A percentile compares a stretch with the other conserved stretches of the same genome.
Evolutionary conservation across 2,888 invertebrate species (phyloP).

Genomic region (Pandemis corylana): DNA sequence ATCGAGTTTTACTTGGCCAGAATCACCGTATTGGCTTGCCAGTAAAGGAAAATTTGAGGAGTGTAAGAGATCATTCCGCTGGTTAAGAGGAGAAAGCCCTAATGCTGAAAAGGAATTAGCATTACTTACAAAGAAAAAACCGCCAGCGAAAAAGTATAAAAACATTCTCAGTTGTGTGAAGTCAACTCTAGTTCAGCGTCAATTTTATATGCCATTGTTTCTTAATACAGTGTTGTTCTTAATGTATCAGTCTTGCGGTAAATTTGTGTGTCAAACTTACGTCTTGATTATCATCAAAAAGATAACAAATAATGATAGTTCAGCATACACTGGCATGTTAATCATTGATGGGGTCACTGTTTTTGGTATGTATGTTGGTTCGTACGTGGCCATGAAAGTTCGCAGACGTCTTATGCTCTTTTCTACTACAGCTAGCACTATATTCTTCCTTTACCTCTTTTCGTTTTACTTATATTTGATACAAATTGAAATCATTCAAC

Average conservation of each 20-base stretch:
- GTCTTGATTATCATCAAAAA: background rate
- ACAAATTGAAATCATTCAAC: background rate
- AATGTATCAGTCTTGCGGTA: background rate
- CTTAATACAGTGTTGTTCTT: background rate
- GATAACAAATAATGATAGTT: background rate
- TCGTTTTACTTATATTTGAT: background rate
- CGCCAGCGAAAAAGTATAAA: background rate
- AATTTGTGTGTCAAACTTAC: background rate
- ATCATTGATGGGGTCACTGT: slow-evolving; percentile 11
- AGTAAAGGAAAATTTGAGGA: slow-evolving; percentile 11
- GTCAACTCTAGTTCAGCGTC: background rate
- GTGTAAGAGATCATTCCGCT: slow-evolving; percentile 3
- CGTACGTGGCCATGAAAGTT: slow-evolving; percentile 3
- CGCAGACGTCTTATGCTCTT: slow-evolving; percentile 1
- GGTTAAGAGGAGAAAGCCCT: slow-evolving; percentile 5
- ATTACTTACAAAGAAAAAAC: background rate
- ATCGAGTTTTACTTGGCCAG: slow-evolving; percentile 5
- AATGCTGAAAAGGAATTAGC: background rate
- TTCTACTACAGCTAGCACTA: background rate
- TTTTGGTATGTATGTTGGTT: background rate
- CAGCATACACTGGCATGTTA: slow-evolving; percentile 7
- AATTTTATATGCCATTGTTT: slow-evolving; percentile 16
- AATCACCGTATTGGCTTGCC: slow-evolving; percentile 19
- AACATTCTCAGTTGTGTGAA: background rate
- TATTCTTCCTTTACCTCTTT: background rate